Evolutionary conservation across 1,140 invertebrate genomes (phyloP).

Genomic region (Cataglyphis hispanica): DNA sequence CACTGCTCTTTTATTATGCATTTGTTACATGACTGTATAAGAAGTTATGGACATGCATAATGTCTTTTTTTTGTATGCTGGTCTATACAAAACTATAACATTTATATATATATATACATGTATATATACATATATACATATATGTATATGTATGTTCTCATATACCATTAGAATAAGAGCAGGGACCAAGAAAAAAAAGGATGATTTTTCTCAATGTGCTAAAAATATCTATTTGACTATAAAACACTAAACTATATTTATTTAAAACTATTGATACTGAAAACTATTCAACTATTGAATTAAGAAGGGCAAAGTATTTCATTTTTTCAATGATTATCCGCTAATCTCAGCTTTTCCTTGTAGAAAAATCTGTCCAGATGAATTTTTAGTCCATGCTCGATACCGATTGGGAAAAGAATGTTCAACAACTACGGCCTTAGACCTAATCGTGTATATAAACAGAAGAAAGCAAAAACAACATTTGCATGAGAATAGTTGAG

Average conservation of each 20-base stretch:
- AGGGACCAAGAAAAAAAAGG: too few relatives aligned
- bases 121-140: too few relatives aligned
- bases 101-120: too few relatives aligned
- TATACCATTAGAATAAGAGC: too few relatives aligned
- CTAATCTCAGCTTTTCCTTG: slow-evolving; percentile 13
- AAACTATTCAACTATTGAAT: neutral
- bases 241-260: neutral
- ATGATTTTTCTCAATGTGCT: too few relatives aligned
- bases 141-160: too few relatives aligned
- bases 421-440: slow-evolving; percentile 84
- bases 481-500: slow-evolving; percentile 83
- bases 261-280: neutral
- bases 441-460: slow-evolving; percentile 86
- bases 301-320: neutral
- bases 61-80: too few relatives aligned
- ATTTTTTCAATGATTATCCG: neutral
- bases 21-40: too few relatives aligned
- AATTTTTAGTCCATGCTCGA: slow-evolving; percentile 29
- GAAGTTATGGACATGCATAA: too few relatives aligned
- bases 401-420: slow-evolving; percentile 66
- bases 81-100: too few relatives aligned
- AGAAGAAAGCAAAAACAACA: slow-evolving; percentile 80
- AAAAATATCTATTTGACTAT: too few relatives aligned
- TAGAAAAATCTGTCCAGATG: slow-evolving; percentile 24
- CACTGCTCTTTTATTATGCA: too few relatives aligned